Conservation (phyloP, 2,888 invertebrate species). For the Tenthredo amoena region DNA sequence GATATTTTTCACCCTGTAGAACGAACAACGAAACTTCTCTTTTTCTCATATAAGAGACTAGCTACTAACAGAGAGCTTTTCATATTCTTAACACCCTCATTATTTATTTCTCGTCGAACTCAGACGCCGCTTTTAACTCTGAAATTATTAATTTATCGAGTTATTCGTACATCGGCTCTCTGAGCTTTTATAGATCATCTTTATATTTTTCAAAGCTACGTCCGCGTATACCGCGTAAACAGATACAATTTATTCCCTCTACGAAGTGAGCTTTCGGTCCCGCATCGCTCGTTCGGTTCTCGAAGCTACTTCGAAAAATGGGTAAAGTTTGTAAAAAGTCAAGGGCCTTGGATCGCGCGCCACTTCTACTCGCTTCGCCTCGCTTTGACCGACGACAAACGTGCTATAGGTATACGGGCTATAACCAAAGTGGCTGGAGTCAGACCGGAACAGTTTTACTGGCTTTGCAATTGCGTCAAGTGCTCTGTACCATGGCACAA, state of each 20-base stretch:
- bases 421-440: conserved; percentile 35
- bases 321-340: conserved; percentile 14
- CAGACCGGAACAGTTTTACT: conserved; percentile 17
- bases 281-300: conserved; percentile 10
- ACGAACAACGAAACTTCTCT: neutral
- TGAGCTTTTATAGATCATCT: neutral
- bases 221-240: conserved; percentile 9
- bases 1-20: conserved; percentile 12
- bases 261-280: neutral
- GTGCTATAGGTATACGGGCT: neutral
- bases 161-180: neutral
- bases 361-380: neutral
- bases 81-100: neutral
- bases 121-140: neutral
- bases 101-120: neutral
- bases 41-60: neutral
- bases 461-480: conserved; percentile 22
- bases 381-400: conserved; percentile 22
- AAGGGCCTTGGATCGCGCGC: neutral
- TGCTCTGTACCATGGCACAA: neutral
- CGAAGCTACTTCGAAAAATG: conserved; percentile 32
- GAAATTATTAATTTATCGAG: neutral
- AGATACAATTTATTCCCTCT: conserved; percentile 25
- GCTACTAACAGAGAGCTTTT: neutral
- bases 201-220: neutral